Evolutionary conservation across 2,113 vertebrate species (phyloP).

Genomic region (Urocitellus parryii): DNA sequence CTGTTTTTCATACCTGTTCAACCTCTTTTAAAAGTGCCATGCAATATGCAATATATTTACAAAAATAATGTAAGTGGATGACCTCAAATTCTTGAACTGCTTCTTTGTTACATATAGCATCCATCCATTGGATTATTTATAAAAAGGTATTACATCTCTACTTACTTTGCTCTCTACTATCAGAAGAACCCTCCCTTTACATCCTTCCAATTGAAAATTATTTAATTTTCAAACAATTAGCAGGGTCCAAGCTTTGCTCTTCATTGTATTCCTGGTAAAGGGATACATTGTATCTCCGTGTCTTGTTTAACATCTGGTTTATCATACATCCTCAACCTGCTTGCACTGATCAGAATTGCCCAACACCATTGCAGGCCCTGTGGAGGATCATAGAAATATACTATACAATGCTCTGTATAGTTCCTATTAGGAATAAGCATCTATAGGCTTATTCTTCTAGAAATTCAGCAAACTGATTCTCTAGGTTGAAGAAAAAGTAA

Average conservation of each 20-base stretch:
- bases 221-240: constrained; percentile 22
- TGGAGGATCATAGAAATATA: neutral
- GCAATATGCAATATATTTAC: neutral
- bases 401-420: neutral
- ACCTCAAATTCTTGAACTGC: neutral
- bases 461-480: constrained; percentile 7
- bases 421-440: constrained; percentile 23
- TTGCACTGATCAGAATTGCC: neutral
- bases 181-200: neutral
- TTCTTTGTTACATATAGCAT: neutral
- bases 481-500: neutral
- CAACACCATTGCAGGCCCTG: neutral
- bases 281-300: neutral
- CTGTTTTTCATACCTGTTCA: neutral
- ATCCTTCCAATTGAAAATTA: constrained; percentile 3
- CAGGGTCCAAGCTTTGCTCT: neutral
- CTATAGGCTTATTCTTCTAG: neutral
- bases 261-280: neutral
- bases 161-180: constrained; percentile 5
- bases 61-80: neutral
- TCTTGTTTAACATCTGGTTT: neutral
- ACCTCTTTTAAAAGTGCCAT: neutral
- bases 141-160: neutral
- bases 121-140: constrained; percentile 1
- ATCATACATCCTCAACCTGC: neutral